phyloP scores from a whole-genome alignment of 2,888 invertebrate genomes.

The Cosmia trapezina region DNA sequence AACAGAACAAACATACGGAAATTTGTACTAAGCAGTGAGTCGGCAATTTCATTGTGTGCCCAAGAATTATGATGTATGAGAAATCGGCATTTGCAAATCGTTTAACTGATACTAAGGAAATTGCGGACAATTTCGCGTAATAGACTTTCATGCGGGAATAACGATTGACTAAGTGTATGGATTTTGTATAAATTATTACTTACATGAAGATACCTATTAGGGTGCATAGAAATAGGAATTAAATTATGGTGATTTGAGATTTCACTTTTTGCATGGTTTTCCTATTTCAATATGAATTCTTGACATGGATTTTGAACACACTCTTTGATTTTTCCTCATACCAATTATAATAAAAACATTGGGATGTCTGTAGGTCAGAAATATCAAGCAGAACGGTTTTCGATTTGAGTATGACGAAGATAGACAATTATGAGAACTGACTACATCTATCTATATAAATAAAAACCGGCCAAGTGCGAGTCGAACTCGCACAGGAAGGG shows the following conservation, averaged over 20 bases:
- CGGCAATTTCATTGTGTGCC: conserved; percentile 88
- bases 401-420: too few species aligned
- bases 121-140: conserved; percentile 88
- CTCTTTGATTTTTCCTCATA: too few species aligned
- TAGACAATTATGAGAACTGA: too few species aligned
- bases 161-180: conserved; percentile 64
- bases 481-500: too few species aligned
- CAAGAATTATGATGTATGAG: conserved; percentile 89
- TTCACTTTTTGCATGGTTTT: conserved; percentile 1
- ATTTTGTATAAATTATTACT: conserved; percentile 66
- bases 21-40: conserved; percentile 83
- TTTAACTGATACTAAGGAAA: conserved; percentile 87
- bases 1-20: conserved; percentile 79
- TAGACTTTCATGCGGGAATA: conserved; percentile 77
- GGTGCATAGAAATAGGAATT: conserved; percentile 15
- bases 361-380: too few species aligned
- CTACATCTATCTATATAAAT: too few species aligned
- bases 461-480: too few species aligned
- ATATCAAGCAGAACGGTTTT: too few species aligned
- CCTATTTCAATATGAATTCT: too few species aligned
- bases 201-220: conserved; percentile 42
- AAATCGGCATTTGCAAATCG: conserved; percentile 89
- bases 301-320: too few species aligned
- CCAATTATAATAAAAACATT: too few species aligned
- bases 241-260: conserved; percentile 21